Conservation (phyloP, 2,797 vertebrate species). For the Gymnoscopelus braueri region DNA sequence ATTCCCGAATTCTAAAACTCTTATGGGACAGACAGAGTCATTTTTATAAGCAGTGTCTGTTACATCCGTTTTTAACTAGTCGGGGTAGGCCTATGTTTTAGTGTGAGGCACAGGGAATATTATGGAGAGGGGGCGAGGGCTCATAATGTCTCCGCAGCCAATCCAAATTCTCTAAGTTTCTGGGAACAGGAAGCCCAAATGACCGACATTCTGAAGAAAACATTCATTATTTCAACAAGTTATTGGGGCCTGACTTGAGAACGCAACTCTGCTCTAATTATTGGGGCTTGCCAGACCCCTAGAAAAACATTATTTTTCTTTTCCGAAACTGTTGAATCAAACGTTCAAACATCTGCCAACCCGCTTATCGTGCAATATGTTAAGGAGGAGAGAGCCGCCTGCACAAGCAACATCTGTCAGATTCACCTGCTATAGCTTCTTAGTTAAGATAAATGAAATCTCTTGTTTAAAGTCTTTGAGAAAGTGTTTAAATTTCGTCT, state of each 20-base stretch:
- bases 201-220: constrained; percentile 69
- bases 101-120: constrained; percentile 41
- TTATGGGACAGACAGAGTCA: constrained; percentile 35
- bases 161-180: constrained; percentile 60
- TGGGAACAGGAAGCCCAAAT: constrained; percentile 78
- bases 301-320: constrained; percentile 65
- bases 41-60: constrained; percentile 73
- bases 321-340: constrained; percentile 69
- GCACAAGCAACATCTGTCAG: constrained; percentile 39
- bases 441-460: constrained; percentile 50
- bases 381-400: constrained; percentile 39
- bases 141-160: constrained; percentile 74
- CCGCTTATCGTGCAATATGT: constrained; percentile 26
- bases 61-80: constrained; percentile 65
- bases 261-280: constrained; percentile 75
- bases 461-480: constrained; percentile 31
- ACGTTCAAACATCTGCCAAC: constrained; percentile 65
- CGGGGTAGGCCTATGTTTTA: constrained; percentile 50
- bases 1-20: constrained; percentile 12
- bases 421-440: constrained; percentile 66
- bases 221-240: constrained; percentile 78
- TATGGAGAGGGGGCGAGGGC: constrained; percentile 61
- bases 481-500: no score
- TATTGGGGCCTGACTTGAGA: constrained; percentile 66
- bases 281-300: constrained; percentile 69